Base-by-base conservation (phyloP, 2,888 invertebrate species). In the Aethes cnicana region DNA sequence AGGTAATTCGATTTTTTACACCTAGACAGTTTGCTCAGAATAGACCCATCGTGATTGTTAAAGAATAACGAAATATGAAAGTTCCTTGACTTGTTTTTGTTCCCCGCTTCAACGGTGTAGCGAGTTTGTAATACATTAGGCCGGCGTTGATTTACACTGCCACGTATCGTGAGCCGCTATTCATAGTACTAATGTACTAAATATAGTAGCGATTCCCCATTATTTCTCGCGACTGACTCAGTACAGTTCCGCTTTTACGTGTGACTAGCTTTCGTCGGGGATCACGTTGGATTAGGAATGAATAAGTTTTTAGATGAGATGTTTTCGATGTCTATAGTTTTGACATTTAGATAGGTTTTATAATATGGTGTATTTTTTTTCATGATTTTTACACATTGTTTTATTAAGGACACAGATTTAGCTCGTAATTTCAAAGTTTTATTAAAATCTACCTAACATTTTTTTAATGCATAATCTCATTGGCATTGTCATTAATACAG, bases 141-240 rank as follows among this genome's bases (percentile, higher is more conserved):
- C 69, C 76, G 69, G 81, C 80, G 87, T 84, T 86, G 86, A 87
- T 84, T 84, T 84, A 86, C 84, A 82, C 72, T 76, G 74, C 76
- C 68, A 66, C 74, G 77, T 76, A 77, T 80, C 81, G 82, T 82
- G 81, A 81, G 81, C 72, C 69, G 81, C 87, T 88, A 88, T 88
- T 88, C 84, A 84, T 86, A 87, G 86, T 77, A 67, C 78, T 80
- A 80, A 85, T 84, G 75, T 77, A 83, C 88, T 89, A 89, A 82
- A 87, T 88, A 83, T 88, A 88, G 88, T 77, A 73, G 62, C 79
- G 74, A 84, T 83, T 83, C 85, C 84, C 84, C 84, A 85, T 84
- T 86, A 84, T 87, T 84, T 78, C 81, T 75, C 68, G 75, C 69
- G 73, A 77, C 82, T 83, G 83, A 83, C 74, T 84, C 83, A 81